Conservation (phyloP, 2,888 invertebrate genomes). For the Portevinia maculata region DNA sequence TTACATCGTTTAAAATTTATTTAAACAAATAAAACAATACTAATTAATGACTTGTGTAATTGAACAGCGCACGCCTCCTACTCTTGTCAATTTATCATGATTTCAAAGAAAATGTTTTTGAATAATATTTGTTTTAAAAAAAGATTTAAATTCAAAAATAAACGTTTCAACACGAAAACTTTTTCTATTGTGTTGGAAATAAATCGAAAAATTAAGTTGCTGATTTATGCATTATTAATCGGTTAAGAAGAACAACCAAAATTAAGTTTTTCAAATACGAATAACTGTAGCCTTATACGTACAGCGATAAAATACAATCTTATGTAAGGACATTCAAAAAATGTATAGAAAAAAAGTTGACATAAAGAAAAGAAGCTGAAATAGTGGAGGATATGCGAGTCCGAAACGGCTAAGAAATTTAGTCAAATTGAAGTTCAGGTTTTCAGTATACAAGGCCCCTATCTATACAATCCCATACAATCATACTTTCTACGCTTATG, state of each 20-base stretch:
- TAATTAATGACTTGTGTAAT: conserved; percentile 24
- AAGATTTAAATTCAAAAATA: conserved; percentile 15
- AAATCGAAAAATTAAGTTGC: neutral
- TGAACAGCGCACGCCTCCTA: conserved; percentile 15
- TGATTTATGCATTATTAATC: neutral
- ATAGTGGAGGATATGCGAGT: no score
- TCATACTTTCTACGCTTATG: no score
- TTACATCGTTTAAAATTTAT: neutral
- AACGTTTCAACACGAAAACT: conserved; percentile 17
- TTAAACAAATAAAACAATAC: conserved; percentile 1
- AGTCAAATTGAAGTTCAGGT: no score
- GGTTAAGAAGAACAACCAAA: neutral
- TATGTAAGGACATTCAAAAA: no score
- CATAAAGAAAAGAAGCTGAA: no score
- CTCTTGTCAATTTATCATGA: conserved; percentile 37
- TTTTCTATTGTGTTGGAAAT: neutral
- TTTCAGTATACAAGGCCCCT: no score
- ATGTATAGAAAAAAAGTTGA: no score
- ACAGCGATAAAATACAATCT: no score
- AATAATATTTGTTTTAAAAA: neutral
- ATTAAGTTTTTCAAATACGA: no score
- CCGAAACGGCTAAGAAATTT: no score
- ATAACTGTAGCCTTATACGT: neutral
- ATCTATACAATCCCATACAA: no score
- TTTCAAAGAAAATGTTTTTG: conserved; percentile 6